phyloP scores from a whole-genome alignment of 2,888 invertebrate species.

The Aspidapion aeneum region DNA sequence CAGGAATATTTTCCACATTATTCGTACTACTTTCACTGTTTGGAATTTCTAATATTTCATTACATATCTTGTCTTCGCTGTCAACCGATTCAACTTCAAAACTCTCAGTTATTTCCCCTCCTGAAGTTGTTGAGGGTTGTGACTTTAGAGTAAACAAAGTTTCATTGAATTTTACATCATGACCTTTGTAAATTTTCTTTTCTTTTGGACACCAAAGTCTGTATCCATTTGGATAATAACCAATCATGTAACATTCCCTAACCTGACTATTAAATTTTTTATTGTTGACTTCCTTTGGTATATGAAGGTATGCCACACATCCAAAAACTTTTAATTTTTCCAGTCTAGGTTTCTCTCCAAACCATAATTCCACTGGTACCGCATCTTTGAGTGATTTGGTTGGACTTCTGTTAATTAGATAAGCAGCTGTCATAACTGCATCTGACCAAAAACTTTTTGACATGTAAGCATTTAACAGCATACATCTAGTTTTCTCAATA shows the following conservation, averaged over 20 bases:
- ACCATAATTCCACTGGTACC: constrained; percentile 1
- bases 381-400: not conserved
- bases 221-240: constrained; percentile 9
- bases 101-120: not conserved
- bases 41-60: not conserved
- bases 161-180: constrained; percentile 5
- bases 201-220: constrained; percentile 11
- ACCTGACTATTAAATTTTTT: not conserved
- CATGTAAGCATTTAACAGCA: not conserved
- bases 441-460: not conserved
- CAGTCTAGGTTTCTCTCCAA: not conserved
- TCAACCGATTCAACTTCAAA: not conserved
- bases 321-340: not conserved
- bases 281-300: not conserved
- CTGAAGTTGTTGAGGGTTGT: not conserved
- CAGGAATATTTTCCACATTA: not conserved
- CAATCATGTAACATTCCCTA: not conserved
- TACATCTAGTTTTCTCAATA: not conserved
- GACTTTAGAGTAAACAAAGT: not conserved
- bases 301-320: not conserved
- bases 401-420: constrained; percentile 9
- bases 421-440: constrained; percentile 5
- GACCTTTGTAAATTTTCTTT: not conserved
- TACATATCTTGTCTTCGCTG: not conserved
- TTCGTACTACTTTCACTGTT: not conserved